Percentiles rank a stretch among this genome's conserved stretches.
Evolutionary conservation across 2,113 vertebrate genomes (phyloP).

Genomic region (Lanius collurio): DNA sequence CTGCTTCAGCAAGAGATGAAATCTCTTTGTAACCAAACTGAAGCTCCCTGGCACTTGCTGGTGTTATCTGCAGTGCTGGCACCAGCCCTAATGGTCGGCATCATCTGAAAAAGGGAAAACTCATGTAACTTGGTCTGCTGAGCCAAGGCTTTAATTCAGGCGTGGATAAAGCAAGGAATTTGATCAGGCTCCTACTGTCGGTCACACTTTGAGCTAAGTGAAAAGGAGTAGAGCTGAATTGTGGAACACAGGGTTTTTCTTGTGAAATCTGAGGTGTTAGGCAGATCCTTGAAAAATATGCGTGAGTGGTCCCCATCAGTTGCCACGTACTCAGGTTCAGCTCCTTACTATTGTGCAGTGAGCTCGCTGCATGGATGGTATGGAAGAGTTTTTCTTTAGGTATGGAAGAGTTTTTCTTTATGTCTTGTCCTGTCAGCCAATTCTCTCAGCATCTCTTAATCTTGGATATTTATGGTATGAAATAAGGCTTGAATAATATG

Average conservation of each 20-base stretch:
- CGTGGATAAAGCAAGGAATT: constrained; percentile 58
- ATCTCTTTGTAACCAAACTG: neutral
- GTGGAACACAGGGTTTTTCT: neutral
- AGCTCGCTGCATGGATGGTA: accelerated
- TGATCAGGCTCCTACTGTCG: neutral
- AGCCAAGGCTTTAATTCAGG: constrained; percentile 22
- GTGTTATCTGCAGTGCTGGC: neutral
- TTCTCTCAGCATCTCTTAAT: neutral
- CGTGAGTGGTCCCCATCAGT: neutral
- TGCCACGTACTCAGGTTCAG: neutral
- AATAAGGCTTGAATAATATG: neutral
- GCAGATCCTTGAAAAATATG: neutral
- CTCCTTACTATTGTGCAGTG: neutral
- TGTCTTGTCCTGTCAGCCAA: neutral
- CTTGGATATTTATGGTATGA: neutral
- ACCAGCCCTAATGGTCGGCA: neutral
- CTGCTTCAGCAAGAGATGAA: neutral
- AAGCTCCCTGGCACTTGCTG: neutral
- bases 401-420: neutral
- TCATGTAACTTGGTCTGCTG: neutral
- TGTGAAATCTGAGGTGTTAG: neutral
- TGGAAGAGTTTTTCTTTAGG: neutral
- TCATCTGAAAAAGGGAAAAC: neutral
- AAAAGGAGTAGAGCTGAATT: neutral
- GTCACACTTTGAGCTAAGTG: neutral